phyloP scores from a whole-genome alignment of 2,888 invertebrate species.

The Archips crataeganus region DNA sequence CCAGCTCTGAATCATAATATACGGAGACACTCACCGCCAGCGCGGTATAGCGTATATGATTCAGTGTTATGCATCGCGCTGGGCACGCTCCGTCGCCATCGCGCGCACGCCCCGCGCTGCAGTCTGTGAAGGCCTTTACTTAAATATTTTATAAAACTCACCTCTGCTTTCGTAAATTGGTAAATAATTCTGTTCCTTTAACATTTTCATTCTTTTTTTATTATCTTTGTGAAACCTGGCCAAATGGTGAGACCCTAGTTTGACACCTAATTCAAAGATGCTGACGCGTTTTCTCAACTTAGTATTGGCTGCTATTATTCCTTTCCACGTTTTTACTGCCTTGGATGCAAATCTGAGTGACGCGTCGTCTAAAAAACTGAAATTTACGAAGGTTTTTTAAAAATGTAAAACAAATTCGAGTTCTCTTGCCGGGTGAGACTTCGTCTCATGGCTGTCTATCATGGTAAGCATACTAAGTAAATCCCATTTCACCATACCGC shows the following conservation, averaged over 20 bases:
- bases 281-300: constrained; percentile 63
- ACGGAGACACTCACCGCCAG: no score
- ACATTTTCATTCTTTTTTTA: constrained; percentile 54
- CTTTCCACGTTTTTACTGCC: constrained; percentile 61
- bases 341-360: constrained; percentile 62
- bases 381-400: constrained; percentile 18
- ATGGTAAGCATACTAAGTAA: no score
- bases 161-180: constrained; percentile 55
- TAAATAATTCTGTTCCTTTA: constrained; percentile 60
- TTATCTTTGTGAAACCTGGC: constrained; percentile 63
- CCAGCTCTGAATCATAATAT: no score
- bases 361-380: constrained; percentile 67
- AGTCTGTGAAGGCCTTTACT: no score
- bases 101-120: no score
- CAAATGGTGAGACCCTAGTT: constrained; percentile 65
- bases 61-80: no score
- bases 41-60: no score
- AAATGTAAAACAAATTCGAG: no score
- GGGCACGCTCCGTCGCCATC: no score
- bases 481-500: no score
- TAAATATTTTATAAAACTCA: constrained; percentile 43
- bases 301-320: constrained; percentile 65
- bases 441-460: no score
- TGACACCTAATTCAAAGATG: constrained; percentile 64
- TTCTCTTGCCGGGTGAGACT: no score